Conservation (phyloP, 2,888 invertebrate genomes). For the Ophonus ardosiacus region DNA sequence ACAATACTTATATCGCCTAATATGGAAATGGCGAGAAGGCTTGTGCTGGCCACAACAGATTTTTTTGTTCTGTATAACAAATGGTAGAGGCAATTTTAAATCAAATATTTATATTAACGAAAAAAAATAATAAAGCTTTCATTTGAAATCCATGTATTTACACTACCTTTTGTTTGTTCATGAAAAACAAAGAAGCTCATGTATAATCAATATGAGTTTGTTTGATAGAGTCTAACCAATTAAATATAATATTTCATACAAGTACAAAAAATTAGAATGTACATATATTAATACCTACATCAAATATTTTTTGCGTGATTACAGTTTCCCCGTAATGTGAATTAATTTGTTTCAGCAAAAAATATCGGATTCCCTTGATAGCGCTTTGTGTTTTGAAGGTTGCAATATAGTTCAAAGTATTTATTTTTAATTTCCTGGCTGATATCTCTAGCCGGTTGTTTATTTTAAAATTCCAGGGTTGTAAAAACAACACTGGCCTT, state of each 20-base stretch:
- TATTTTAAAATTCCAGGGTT: conserved; percentile 26
- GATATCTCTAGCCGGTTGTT: conserved; percentile 8
- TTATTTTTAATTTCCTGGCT: conserved; percentile 11
- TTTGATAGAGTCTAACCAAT: background rate
- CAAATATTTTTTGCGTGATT: background rate
- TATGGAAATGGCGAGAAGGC: too few relatives aligned
- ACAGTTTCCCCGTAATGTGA: background rate
- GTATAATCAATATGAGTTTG: background rate
- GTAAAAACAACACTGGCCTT: background rate
- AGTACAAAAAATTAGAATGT: background rate
- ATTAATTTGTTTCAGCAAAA: background rate
- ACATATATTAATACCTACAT: background rate
- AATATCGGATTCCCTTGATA: background rate
- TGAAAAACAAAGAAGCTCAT: background rate
- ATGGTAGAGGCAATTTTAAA: too few relatives aligned
- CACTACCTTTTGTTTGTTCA: background rate
- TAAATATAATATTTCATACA: background rate
- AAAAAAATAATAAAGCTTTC: too few relatives aligned
- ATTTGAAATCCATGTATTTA: background rate
- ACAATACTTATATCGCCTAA: too few relatives aligned
- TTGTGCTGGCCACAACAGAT: too few relatives aligned
- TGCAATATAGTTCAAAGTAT: conserved; percentile 3
- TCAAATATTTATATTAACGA: too few relatives aligned
- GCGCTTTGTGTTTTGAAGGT: background rate
- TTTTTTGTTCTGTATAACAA: too few relatives aligned